Conservation (phyloP, 2,113 vertebrate species). For the Plecturocebus donacophilus region DNA sequence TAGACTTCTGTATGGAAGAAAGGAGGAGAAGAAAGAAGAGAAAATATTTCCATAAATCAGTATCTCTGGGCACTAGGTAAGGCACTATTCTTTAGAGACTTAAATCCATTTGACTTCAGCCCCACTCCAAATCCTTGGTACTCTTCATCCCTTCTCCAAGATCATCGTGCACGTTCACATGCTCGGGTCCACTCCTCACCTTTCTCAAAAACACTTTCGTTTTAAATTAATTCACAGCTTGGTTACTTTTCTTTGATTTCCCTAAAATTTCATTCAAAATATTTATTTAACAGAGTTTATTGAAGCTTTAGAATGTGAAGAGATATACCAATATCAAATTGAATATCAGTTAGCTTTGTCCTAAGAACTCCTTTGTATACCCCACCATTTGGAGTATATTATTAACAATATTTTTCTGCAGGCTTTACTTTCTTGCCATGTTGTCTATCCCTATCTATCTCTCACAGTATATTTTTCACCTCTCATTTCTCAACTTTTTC, state of each 20-base stretch:
- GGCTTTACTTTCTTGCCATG: not conserved
- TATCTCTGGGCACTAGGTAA: not conserved
- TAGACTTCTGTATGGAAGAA: conserved; percentile 9
- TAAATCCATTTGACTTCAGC: not conserved
- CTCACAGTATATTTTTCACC: not conserved
- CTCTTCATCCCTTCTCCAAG: not conserved
- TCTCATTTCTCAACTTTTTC: not conserved
- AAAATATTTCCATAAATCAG: not conserved
- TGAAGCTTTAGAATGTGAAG: not conserved
- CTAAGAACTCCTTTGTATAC: not conserved
- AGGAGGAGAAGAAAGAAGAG: not conserved
- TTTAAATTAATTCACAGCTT: not conserved
- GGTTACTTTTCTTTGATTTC: not conserved
- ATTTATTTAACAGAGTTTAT: conserved; percentile 6
- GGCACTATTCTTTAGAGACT: not conserved
- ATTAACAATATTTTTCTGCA: not conserved
- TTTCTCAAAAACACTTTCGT: not conserved
- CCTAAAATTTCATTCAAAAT: not conserved
- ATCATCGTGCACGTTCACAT: not conserved
- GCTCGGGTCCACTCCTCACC: not conserved
- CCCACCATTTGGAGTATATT: too few relatives aligned
- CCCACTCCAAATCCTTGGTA: not conserved
- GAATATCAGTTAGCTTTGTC: not conserved
- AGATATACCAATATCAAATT: not conserved
- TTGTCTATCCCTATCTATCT: not conserved